Base-by-base conservation (phyloP, 2,888 invertebrate genomes). In the Phymatocera aterrima region DNA sequence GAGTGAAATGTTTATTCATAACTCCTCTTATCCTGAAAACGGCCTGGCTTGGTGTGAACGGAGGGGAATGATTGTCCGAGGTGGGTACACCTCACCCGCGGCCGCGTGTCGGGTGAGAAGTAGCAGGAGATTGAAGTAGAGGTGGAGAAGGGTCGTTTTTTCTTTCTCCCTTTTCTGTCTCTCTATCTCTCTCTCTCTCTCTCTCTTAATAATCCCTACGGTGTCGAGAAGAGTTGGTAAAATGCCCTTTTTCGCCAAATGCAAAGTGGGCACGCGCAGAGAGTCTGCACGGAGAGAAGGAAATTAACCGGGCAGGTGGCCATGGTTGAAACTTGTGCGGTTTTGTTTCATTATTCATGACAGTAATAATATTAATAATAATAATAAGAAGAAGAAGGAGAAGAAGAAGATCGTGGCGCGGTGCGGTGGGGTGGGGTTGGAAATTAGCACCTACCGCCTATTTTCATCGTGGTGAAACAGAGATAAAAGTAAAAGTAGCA, bases 1-100 rank as follows among this genome's bases (percentile, higher is more conserved):
- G 82, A 80, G 84, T 81, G 83, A 84, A 87, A 88, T 88, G 88
- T 88, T 87, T 88, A 88, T 88, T 88, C 88, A 87, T 88, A 88
- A 87, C 86, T 54, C n/a, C n/a, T n/a, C 51, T 85, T 83, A 83
- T 80, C 61, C 61, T 64, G 61, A 15, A 31, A 60, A 64, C 8
- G 37, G 18, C 34, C n/a, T 64, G 61, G 18, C n/a, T 85, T 85
- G 85, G 86, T 85, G 84, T 85, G 81, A 80, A 1, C 24, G 4
- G 28, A 1, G 61, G 43, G 65, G 5, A 18, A 46, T 68, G 68
- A 68, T 68, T 68, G 68, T 68, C 68, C 68, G 46, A 46, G 37
- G 18, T 37, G 18, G 24, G 24, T 28, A 37, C 15, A 28, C 31
- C 43, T 21, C 65, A 31, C 4, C 15, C 2, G 15, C 10, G 34